Conservation (phyloP, 2,797 vertebrate genomes). For the Acropternis orthonyx region DNA sequence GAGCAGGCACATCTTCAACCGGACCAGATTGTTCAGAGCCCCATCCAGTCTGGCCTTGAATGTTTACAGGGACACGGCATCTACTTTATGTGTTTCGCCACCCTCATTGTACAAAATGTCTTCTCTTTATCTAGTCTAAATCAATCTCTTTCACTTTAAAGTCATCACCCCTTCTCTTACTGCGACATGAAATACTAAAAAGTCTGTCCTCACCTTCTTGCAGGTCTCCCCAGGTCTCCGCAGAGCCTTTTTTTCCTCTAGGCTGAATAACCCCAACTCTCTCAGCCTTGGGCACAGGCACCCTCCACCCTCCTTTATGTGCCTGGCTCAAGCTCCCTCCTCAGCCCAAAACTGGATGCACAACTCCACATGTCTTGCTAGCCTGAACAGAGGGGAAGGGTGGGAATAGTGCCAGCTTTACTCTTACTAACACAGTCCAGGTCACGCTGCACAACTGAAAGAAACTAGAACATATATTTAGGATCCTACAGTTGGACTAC, state of each 20-base stretch:
- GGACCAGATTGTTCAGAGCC: background rate
- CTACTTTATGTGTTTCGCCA: background rate
- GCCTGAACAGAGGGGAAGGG: background rate
- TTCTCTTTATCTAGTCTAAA: background rate
- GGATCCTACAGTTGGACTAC: background rate
- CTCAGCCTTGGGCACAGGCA: background rate
- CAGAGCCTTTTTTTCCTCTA: background rate
- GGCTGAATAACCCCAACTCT: background rate
- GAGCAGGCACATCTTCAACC: background rate
- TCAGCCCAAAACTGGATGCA: background rate
- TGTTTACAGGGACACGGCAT: background rate
- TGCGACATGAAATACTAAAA: background rate
- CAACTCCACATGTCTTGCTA: rapidly evolving
- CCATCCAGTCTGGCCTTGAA: background rate
- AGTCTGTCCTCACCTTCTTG: background rate
- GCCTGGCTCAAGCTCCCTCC: background rate
- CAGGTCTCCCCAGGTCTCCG: background rate
- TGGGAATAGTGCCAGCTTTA: background rate
- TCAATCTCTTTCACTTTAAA: background rate
- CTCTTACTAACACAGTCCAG: background rate
- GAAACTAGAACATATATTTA: background rate
- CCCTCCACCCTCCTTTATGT: background rate
- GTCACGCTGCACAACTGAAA: background rate
- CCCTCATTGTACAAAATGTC: background rate
- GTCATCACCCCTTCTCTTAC: too few relatives aligned